Evolutionary conservation across 2,113 vertebrate genomes (phyloP), one percentile per base, ranked within the genome.

Genomic region (Willisornis vidua): DNA sequence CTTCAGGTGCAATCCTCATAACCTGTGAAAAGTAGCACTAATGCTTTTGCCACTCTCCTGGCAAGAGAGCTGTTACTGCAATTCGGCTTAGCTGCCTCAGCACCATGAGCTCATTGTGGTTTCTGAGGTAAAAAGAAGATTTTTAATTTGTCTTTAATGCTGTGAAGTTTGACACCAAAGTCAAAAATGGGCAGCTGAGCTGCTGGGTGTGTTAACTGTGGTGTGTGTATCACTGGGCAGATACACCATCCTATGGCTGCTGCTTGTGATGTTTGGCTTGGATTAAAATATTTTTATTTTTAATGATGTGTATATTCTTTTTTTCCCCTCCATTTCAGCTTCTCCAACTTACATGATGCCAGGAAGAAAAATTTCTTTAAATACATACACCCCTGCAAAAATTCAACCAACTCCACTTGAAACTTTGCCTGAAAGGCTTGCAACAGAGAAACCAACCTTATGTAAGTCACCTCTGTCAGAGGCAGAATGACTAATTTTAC

Each of bases 371-470:
- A 68, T 94, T 61, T 87, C 98, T 92, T 97, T 99, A 94, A 99
- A 99, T 97, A 99, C 98, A 22, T 99, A 99, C 8, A 98, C 98
- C 57, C 98, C 98, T 93, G 95, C 98, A 70, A 99, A 98, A 96
- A 98, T 99, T 89, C 98, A 98, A 35, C 98, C 98, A 84, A 98
- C 98, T 41, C 97, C 98, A 61, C 96, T 98, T 86, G 95, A 98
- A 96, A 67, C 97, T 93, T 80, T 97, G 95, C 95, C 93, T 80
- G 83, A 94, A 97, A 97, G 94, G 71, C 79, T 97, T 97, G 77
- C 96, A 94, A 84, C 96, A 89, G 94, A 95, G 94, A 96, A 97
- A 95, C 67, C 96, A 91, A 86, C 77, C 33, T 84, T 92, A 74
- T 23, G 94, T 97, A 95, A 97, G 94, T 93, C 93, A 52, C 57